Evolutionary conservation across 92 coral and sea anemone genomes (phyloP).

Genomic region (Palythoa grandis): DNA sequence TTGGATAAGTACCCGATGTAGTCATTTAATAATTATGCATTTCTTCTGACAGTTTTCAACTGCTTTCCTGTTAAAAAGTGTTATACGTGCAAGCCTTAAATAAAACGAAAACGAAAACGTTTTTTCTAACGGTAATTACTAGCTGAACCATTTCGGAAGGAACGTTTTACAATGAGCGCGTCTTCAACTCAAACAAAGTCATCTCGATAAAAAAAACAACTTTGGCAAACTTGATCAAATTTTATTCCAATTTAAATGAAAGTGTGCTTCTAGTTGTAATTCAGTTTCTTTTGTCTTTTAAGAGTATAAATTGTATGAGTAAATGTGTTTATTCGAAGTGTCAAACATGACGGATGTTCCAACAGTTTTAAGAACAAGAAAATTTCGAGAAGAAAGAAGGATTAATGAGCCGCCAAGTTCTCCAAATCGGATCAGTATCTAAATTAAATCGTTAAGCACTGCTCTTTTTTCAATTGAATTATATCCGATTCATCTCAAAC

Average conservation of each 20-base stretch:
- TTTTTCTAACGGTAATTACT: neutral
- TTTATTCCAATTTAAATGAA: conserved; percentile 7
- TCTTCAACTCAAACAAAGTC: neutral
- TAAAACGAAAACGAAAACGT: neutral
- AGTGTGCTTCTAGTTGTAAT: conserved; percentile 16
- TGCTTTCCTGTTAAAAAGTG: conserved; percentile 14
- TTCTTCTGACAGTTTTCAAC: conserved; percentile 21
- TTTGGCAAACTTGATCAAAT: neutral
- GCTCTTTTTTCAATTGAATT: conserved; percentile 8
- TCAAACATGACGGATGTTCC: conserved; percentile 13
- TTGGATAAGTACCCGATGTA: neutral
- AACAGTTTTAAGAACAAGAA: conserved; percentile 10
- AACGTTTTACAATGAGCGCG: neutral
- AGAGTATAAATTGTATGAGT: conserved; percentile 36
- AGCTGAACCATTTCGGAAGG: neutral
- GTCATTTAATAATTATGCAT: conserved; percentile 22
- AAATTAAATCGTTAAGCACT: neutral
- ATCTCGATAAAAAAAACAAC: neutral
- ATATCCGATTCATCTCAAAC: conserved; percentile 13
- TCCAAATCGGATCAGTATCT: conserved; percentile 24
- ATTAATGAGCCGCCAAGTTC: conserved; percentile 5
- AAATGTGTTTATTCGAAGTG: conserved; percentile 37
- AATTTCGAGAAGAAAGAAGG: neutral
- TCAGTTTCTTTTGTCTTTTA: conserved; percentile 39
- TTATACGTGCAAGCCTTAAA: neutral